Evolutionary conservation across 2,797 vertebrate genomes (phyloP).

Genomic region (Pseudomugil gertrudae): DNA sequence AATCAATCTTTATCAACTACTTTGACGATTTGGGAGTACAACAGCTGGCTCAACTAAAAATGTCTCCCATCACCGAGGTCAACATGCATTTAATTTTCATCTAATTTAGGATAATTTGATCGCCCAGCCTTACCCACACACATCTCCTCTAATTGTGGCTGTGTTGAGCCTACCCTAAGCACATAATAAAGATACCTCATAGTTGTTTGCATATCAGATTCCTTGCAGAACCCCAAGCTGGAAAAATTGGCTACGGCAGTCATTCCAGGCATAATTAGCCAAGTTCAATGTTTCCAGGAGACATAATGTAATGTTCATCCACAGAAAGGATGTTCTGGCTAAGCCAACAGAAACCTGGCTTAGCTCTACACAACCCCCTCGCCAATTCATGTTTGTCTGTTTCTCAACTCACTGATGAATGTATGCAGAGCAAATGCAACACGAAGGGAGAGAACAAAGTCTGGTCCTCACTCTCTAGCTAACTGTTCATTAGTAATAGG

Average conservation of each 20-base stretch:
- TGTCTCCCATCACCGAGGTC: neutral
- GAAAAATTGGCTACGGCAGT: constrained; percentile 35
- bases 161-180: constrained; percentile 36
- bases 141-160: constrained; percentile 3
- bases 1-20: neutral
- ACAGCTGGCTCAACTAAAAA: neutral
- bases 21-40: neutral
- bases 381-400: constrained; percentile 61
- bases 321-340: constrained; percentile 58
- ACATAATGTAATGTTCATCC: constrained; percentile 58
- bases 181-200: constrained; percentile 42
- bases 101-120: neutral
- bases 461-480: constrained; percentile 39
- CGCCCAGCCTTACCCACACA: neutral
- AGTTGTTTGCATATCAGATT: constrained; percentile 40
- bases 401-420: constrained; percentile 63
- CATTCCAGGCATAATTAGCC: constrained; percentile 55
- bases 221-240: constrained; percentile 51
- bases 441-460: constrained; percentile 30
- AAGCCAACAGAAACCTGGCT: constrained; percentile 59
- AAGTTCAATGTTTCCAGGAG: constrained; percentile 55
- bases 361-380: constrained; percentile 37
- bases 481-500: constrained; percentile 62
- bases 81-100: neutral
- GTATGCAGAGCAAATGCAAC: constrained; percentile 60